Conservation (phyloP, 2,888 invertebrate species). For the Himalopsyche kuldschensis region DNA sequence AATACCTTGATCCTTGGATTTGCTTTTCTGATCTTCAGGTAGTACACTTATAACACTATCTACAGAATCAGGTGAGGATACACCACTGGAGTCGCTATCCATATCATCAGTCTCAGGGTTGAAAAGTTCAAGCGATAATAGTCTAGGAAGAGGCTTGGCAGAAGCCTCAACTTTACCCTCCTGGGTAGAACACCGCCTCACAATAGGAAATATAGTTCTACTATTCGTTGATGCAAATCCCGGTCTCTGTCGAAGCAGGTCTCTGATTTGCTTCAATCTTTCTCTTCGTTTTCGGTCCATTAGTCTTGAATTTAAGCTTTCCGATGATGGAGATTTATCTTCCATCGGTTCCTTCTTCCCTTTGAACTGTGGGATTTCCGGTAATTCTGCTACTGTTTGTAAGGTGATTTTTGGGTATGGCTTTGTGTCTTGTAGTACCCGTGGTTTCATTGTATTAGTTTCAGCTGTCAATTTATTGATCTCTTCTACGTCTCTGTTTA, state of each 20-base stretch:
- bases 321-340: constrained; percentile 48
- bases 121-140: constrained; percentile 80
- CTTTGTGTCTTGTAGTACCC: constrained; percentile 55
- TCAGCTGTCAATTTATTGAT: constrained; percentile 57
- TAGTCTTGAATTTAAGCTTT: constrained; percentile 52
- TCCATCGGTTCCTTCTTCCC: constrained; percentile 44
- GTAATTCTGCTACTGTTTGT: constrained; percentile 64
- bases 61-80: constrained; percentile 84
- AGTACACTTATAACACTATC: constrained; percentile 83
- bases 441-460: constrained; percentile 51
- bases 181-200: constrained; percentile 65
- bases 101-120: constrained; percentile 90
- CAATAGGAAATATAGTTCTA: constrained; percentile 67
- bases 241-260: constrained; percentile 70
- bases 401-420: constrained; percentile 63
- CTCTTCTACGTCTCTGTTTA: constrained; percentile 58
- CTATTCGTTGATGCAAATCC: constrained; percentile 61
- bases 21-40: constrained; percentile 60
- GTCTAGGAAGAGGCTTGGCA: constrained; percentile 70
- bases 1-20: constrained; percentile 54
- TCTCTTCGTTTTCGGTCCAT: constrained; percentile 63
- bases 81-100: constrained; percentile 86
- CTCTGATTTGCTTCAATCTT: constrained; percentile 70
- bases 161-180: constrained; percentile 62
- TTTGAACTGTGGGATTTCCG: constrained; percentile 64